Base-by-base conservation (phyloP, 1,140 invertebrate genomes). In the Drosophila subobscura region DNA sequence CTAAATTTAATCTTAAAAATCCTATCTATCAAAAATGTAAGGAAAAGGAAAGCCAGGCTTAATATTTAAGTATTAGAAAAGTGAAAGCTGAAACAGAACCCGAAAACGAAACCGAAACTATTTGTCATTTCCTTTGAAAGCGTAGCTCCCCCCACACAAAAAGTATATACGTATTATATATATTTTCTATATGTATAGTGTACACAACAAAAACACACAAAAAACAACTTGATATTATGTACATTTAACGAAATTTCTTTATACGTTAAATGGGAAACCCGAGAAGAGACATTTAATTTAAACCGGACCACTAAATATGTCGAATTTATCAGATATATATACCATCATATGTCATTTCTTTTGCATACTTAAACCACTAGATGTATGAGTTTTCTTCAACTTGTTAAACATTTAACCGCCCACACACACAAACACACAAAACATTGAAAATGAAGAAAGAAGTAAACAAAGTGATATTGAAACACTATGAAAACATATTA, bases 401-500 rank as follows among this genome's bases (percentile, higher is more conserved):
- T 65, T 85, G 81, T 85, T 86, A 67, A 77, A 68, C 54, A 72
- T 67, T 81, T 76, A 63, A 67, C 72, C 77, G 74, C 63, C 46
- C 47, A 72, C 52, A 64, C 49, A 67, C 42, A 50, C 41, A 51
- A 41, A 73, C 59, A 61, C 23, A 22, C 27, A 27, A 54, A 57
- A 66, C 37, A 47, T 64, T 22, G 55, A 45, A 64, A 49, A 61
- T 5, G 10, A 44, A 60, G 6, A 67, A 61, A 55, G 77, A 65
- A 58, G 68, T 77, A 68, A 49, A 58, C 16, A 79, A 85, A 86
- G 81, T 86, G 81, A 86, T 86, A 86, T 88, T 86, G 72, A 74
- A 78, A 77, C 81, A 86, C 81, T 81, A 81, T 86, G 73, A 81
- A 85, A 88, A 65, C 68, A 75, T 74, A 78, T 81, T 86, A 76